Base-by-base conservation (phyloP, 2,888 invertebrate species). In the Abscondita cerata region DNA sequence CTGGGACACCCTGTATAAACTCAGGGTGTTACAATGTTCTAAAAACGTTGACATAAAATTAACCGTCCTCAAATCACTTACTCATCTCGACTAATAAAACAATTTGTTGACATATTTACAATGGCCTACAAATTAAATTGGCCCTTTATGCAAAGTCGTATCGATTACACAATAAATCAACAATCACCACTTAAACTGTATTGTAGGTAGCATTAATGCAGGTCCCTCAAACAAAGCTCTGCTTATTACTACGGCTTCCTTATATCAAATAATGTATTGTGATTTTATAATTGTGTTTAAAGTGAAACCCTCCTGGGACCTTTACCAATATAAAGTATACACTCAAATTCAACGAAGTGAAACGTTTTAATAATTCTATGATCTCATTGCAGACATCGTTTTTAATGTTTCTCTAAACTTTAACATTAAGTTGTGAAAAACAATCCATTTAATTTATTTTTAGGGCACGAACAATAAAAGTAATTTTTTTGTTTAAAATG, bases 241-340 rank as follows among this genome's bases (percentile, higher is more conserved):
- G 55, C 69, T 70, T 69, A 48, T 58, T 68, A 70, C 65, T 69
- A 68, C 69, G 72, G 73, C 68, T 73, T 72, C 73, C 60, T 72
- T 68, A 63, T 67, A 65, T 70, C 66, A 69, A 69, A 71, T 70
- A 71, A 72, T 70, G 69, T 69, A 70, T 71, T 70, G 72, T 72
- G 72, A 72, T 73, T 71, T 71, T 70, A 71, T 73, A 70, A 73
- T 73, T 72, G 72, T 73, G 72, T 72, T 72, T 72, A 72, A 72
- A 72, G 71, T 70, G 73, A 72, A 72, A 70, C 71, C 72, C 73
- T 71, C 70, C 66, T 63, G 69, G 6, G 65, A 70, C 55, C 62
- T 61, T 53, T 47, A 59, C 65, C 62, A 67, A 64, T 56, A 59
- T 33, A 55, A 57, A 63, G 58, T 56, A 55, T 56, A 52, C 38